Base-by-base conservation (phyloP, 2,888 invertebrate species). In the Phalera bucephala region DNA sequence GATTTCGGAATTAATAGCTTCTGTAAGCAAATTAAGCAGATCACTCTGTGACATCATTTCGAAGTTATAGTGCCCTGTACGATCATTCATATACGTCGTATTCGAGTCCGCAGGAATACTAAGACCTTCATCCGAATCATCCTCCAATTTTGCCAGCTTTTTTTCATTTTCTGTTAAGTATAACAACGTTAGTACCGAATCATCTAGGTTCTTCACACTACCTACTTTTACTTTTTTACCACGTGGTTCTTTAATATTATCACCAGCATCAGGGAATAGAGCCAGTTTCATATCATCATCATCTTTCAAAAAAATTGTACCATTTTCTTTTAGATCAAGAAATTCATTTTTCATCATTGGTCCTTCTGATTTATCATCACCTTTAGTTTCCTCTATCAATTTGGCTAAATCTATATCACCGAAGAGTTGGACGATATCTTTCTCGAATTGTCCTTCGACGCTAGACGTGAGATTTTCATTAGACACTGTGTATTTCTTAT, bases 101-200 rank as follows among this genome's bases (percentile, higher is more conserved):
- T 28, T 36, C 36, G 27, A 58, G 2, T 50, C 33, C 1, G 31
- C 6, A 0, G 43, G 33, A 33, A 62, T 60, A 29, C 51, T 48
- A 9, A 63, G 11, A 2, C 44, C 46, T 22, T 31, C 36, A 7
- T 40, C 30, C 7, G 33, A 25, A 4, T 48, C 45, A 9, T 42
- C 43, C n/a, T 49, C 38, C 5, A 17, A 17, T 17, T 17, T 17
- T 17, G 3, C 45, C 37, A 7, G 44, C 29, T 36, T 45, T 30
- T 49, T 69, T 32, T 74, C 66, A 31, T 36, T 48, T 27, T 71
- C 70, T n/a, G 71, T 64, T 8, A 71, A 31, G 40, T 73, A 72
- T 1, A 73, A 41, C 9, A 69, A 35, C 10, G 64, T 69, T 14
- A 72, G 23, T 15, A 68, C 37, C 7, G 52, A 51, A 26, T 65